Percentiles rank a stretch among this genome's conserved stretches.
phyloP scores from a whole-genome alignment of 2,888 invertebrate genomes.

The Rhamphomyia laevipes region DNA sequence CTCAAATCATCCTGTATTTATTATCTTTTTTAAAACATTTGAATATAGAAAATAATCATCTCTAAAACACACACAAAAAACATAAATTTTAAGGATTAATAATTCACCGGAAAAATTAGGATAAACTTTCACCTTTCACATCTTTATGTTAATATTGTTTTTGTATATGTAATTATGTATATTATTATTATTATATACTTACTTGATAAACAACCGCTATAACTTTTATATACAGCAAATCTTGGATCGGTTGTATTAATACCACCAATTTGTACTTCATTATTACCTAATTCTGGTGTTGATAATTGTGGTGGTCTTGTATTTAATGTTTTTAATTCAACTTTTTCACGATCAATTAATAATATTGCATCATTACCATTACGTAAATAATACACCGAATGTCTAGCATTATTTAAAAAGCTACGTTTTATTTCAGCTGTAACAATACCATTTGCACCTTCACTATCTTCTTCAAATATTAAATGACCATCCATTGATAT shows the following conservation, averaged over 20 bases:
- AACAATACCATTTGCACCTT: constrained; percentile 45
- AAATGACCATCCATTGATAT: constrained; percentile 73
- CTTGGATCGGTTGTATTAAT: constrained; percentile 73
- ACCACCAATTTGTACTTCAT: constrained; percentile 79
- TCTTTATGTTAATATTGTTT: too few relatives aligned
- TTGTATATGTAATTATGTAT: too few relatives aligned
- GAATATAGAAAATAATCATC: too few relatives aligned
- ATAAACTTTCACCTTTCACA: constrained; percentile 1
- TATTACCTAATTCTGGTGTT: constrained; percentile 54
- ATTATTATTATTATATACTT: constrained; percentile 41
- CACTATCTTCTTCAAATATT: constrained; percentile 75
- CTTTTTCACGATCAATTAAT: constrained; percentile 63
- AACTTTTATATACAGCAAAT: constrained; percentile 72
- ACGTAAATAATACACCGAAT: constrained; percentile 59
- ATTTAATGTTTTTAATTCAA: constrained; percentile 55
- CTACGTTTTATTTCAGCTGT: constrained; percentile 67
- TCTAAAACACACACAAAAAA: too few relatives aligned
- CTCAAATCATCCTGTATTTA: too few relatives aligned
- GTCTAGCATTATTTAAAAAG: constrained; percentile 67
- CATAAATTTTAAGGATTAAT: too few relatives aligned
- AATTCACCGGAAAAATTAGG: too few relatives aligned
- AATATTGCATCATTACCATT: constrained; percentile 58
- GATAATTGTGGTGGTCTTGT: constrained; percentile 54
- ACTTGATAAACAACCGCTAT: constrained; percentile 85
- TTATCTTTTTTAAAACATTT: too few relatives aligned